Conservation (phyloP, 2,888 invertebrate species). For the Drosophila nr. medialis region DNA sequence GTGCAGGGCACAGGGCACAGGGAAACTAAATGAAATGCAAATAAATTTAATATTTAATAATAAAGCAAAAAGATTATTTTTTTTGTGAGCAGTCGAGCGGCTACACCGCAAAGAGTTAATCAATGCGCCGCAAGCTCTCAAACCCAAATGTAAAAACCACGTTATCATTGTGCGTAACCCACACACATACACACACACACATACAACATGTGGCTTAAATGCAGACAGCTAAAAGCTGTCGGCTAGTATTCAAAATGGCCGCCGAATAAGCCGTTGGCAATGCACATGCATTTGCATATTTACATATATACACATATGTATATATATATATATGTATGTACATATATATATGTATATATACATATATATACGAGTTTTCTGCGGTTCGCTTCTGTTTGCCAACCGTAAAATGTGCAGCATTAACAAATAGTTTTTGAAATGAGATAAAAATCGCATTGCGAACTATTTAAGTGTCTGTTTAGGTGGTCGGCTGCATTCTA, state of each 20-base stretch:
- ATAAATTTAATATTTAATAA: slow-evolving; percentile 48
- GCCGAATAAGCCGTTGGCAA: slow-evolving; percentile 28
- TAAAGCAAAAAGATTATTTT: slow-evolving; percentile 54
- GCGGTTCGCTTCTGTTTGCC: slow-evolving; percentile 45
- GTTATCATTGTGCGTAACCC: slow-evolving; percentile 35
- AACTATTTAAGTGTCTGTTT: slow-evolving; percentile 26
- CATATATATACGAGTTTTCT: slow-evolving; percentile 21
- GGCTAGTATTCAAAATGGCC: slow-evolving; percentile 42
- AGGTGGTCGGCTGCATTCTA: slow-evolving; percentile 10
- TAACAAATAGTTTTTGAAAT: slow-evolving; percentile 52
- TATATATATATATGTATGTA: background rate
- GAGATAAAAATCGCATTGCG: slow-evolving; percentile 55
- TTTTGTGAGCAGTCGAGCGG: slow-evolving; percentile 32
- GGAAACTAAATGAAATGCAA: slow-evolving; percentile 45
- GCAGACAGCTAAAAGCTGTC: slow-evolving; percentile 45
- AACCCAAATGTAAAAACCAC: slow-evolving; percentile 34
- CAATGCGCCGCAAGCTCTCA: slow-evolving; percentile 58
- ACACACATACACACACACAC: slow-evolving; percentile 1
- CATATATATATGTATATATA: background rate
- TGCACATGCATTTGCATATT: background rate
- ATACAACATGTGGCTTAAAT: slow-evolving; percentile 30
- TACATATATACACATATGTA: background rate
- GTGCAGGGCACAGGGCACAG: slow-evolving; percentile 1
- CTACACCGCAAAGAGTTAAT: slow-evolving; percentile 67
- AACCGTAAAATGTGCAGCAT: slow-evolving; percentile 45